Conservation (phyloP, 2,113 vertebrate species). For the Gambusia holbrooki region DNA sequence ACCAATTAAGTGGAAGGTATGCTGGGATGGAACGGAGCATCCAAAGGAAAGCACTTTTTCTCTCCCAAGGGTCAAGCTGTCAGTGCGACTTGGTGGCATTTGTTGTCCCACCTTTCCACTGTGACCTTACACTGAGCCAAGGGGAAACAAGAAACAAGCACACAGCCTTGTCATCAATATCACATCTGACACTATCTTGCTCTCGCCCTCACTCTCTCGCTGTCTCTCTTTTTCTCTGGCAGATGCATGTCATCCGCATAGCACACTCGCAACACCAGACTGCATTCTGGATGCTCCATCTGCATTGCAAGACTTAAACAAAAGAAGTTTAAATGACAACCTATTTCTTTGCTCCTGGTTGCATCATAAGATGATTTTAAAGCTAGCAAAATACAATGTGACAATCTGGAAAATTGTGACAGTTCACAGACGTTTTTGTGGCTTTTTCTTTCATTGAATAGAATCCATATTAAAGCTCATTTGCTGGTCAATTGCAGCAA, state of each 20-base stretch:
- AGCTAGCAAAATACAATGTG: background rate
- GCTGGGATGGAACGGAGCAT: slow-evolving; percentile 26
- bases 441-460: slow-evolving; percentile 8
- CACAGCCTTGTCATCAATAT: slow-evolving; percentile 59
- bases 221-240: slow-evolving; percentile 11
- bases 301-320: slow-evolving; percentile 13
- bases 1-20: slow-evolving; percentile 18
- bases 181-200: slow-evolving; percentile 56
- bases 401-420: background rate
- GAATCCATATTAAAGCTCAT: slow-evolving; percentile 23
- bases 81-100: slow-evolving; percentile 61
- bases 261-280: slow-evolving; percentile 9
- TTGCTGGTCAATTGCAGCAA: slow-evolving; percentile 10
- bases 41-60: slow-evolving; percentile 58
- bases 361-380: background rate
- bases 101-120: slow-evolving; percentile 70
- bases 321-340: slow-evolving; percentile 18
- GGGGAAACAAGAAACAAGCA: slow-evolving; percentile 58
- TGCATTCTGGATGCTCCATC: slow-evolving; percentile 15
- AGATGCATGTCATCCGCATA: slow-evolving; percentile 29
- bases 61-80: slow-evolving; percentile 73
- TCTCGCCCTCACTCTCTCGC: background rate
- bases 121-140: slow-evolving; percentile 73
- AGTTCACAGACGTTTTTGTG: background rate
- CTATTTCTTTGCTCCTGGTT: slow-evolving; percentile 16